A percentile compares a stretch with the other conserved stretches of the same genome.
Evolutionary conservation across 2,113 vertebrate species (phyloP).

Genomic region (Myiozetetes cayanensis): DNA sequence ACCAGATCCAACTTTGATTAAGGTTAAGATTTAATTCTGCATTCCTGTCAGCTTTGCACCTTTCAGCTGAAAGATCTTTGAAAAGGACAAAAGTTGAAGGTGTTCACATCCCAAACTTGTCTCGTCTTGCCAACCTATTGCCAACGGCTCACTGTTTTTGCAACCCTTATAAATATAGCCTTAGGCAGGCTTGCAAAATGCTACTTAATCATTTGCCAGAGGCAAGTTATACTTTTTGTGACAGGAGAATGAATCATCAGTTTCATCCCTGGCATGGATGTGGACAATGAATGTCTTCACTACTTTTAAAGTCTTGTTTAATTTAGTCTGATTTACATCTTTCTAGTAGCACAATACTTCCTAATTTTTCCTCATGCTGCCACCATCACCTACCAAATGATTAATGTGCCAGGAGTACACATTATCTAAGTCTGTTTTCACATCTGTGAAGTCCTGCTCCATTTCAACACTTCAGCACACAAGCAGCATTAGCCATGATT

Average conservation of each 20-base stretch:
- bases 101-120: neutral
- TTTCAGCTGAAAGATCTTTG: neutral
- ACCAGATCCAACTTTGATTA: neutral
- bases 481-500: fast-evolving
- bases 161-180: conserved; percentile 5
- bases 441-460: neutral
- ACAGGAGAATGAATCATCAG: conserved; percentile 55
- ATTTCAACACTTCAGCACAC: neutral
- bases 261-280: neutral
- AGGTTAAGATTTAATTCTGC: neutral
- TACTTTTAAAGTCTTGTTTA: neutral
- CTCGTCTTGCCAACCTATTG: conserved; percentile 1
- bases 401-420: neutral
- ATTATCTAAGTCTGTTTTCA: neutral
- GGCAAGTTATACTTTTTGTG: conserved; percentile 38
- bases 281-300: neutral
- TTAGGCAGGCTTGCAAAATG: conserved; percentile 28
- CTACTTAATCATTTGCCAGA: conserved; percentile 55
- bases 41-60: neutral
- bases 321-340: neutral
- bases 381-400: neutral
- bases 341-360: neutral
- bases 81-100: conserved; percentile 29
- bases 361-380: neutral
- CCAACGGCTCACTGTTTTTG: conserved; percentile 9